Conservation (phyloP, 2,113 vertebrate genomes). For the Grallaria varia region DNA sequence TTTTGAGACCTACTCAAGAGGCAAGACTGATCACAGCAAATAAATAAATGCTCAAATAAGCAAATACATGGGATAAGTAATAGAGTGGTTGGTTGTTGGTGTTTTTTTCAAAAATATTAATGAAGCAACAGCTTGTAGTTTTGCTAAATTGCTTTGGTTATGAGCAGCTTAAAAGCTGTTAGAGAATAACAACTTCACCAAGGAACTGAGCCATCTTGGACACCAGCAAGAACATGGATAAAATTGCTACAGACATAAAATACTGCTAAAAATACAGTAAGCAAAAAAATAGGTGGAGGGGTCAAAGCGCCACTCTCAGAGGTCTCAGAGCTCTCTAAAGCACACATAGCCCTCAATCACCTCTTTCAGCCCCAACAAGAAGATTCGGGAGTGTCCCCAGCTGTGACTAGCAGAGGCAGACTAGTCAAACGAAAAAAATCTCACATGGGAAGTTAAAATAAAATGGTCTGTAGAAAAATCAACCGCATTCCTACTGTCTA, state of each 20-base stretch:
- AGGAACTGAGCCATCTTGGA: background rate
- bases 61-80: background rate
- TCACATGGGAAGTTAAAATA: background rate
- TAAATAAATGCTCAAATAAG: background rate
- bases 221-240: background rate
- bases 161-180: background rate
- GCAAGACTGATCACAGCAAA: background rate
- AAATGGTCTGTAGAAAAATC: background rate
- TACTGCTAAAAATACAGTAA: background rate
- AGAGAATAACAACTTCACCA: background rate
- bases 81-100: background rate
- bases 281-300: background rate
- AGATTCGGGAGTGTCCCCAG: background rate
- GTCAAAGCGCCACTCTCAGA: background rate
- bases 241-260: background rate
- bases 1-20: background rate
- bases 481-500: background rate
- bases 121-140: background rate
- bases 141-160: background rate
- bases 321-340: background rate
- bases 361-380: background rate
- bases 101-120: background rate
- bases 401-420: background rate
- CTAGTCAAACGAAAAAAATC: background rate
- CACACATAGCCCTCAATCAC: background rate